Evolutionary conservation across 2,888 invertebrate species (phyloP), one percentile per base, ranked within the genome.

Genomic region (Tyria jacobaeae): DNA sequence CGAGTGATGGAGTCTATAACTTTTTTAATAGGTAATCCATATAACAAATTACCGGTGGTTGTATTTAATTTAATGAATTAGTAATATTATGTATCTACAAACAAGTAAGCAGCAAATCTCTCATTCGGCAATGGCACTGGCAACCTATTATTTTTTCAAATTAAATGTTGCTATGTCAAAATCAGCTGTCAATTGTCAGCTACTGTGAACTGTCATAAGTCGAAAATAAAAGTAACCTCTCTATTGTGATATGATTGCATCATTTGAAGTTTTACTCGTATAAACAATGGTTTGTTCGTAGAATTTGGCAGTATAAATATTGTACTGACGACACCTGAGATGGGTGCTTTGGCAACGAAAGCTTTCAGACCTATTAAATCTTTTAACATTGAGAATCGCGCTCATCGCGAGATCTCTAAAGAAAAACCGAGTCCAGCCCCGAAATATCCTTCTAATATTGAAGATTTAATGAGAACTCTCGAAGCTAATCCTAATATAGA

Each of bases 301-400:
- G 68, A 60, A 62, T 58, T 56, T 51, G 63, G 31, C 62, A 56
- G 75, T 61, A 39, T 70, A 70, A 64, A 64, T 64, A 62, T 64
- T 70, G 72, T 66, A 69, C 89, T 90, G 91, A 78, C 79, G 90
- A 89, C 88, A 84, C 89, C 81, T 87, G 79, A 92, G 89, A 96
- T 97, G 96, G 97, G 97, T 76, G 95, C 95, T 88, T 93, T 95
- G 77, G 90, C 95, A 73, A 95, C 96, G 1, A 88, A 89, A 75
- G 87, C 96, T 54, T 88, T 94, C 27, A 90, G 95, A 65, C 96
- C 96, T 21, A 78, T 94, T 17, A 95, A 95, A 83, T 95, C 96
- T 31, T 97, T 96, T 77, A 97, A 97, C 88, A 94, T 96, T 2
- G 97, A 97, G 84, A 96, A 95, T 86, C 95, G 97, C 68, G 97